Base-by-base conservation (phyloP, 2,888 invertebrate species). In the Tenthredo notha region DNA sequence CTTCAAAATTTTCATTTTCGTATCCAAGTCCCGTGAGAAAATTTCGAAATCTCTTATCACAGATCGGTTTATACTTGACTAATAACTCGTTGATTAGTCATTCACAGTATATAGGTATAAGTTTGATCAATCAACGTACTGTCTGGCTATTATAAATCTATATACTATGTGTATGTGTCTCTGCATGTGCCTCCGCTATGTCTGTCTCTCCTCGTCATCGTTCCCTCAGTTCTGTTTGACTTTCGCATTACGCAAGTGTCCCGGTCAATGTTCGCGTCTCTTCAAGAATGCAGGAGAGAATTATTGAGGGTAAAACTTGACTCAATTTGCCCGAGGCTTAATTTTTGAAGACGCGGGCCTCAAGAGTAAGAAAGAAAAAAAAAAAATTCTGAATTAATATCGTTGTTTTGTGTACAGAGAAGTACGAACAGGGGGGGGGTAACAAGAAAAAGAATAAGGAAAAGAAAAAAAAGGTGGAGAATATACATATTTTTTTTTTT, bases 231-330 rank as follows among this genome's bases (percentile, higher is more conserved):
- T 58, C 18, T 80, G 80, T 80, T 61, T 80, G 80, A 80, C 80
- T 80, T 80, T 80, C 80, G 80, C 58, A 15, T 80, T 80, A 80
- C 80, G 80, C 80, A 80, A 80, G 61, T 80, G 21, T 54, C 40
- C 5, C 61, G 80, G 80, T 80, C 80, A 80, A 80, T 80, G 80
- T 58, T 80, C 80, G 61, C 58, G 15, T 54, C 54, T 25, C 18
- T 50, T 54, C 15, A 54, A 54, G 50, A 50, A 50, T 33, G 18
- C 29, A 15, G 18, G 18, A 67, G n/a, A 29, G 50, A 74, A 74
- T 54, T 77, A 50, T 12, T 77, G 6, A 40, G 50, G n/a, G 29
- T 29, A 18, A 54, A 29, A 77, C 77, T 75, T 47, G 47, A 29
- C 75, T 75, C 47, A 47, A 75, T 75, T 75, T 25, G 43, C 75